Base-by-base conservation (phyloP, 2,797 vertebrate genomes). In the Leuciscus waleckii region DNA sequence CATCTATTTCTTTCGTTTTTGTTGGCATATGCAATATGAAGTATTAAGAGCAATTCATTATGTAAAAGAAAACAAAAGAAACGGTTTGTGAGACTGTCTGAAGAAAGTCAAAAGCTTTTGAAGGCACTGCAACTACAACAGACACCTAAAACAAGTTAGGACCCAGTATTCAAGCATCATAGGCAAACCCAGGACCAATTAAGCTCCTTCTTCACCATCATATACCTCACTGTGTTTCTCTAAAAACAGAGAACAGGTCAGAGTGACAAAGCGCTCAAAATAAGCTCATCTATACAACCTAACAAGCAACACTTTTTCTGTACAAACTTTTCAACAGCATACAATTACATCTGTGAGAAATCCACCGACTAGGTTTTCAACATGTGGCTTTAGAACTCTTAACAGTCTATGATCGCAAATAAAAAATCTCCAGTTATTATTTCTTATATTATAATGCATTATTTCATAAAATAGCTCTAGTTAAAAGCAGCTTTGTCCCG, bases 361-460 rank as follows among this genome's bases (percentile, higher is more conserved):
- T 43, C 26, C n/a, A 23, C 3, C 0, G 17, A 68, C 39, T 43
- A 17, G 14, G 19, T 32, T 46, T 70, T 19, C 41, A 61, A 56
- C 56, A 39, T 9, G 67, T 70, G 67, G 49, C 46, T 77, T 68
- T 37, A 79, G 68, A 79, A 79, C 65, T 68, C 73, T 65, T 67
- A 67, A 82, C n/a, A 63, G 54, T 54, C 58, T 63, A 35, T 23
- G 7, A 17, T 46, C 29, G 19, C 17, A 65, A 63, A 32, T 37
- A 49, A 35, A 76, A 74, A 43, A 11, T 90, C 83, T 94, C 93
- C 92, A 92, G 91, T 92, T 89, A 85, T 89, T 88, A 70, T 89
- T 89, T 88, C 87, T 90, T 83, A 79, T 79, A 69, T 86, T 84
- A 82, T 43, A 82, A 79, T 9, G 77, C 49, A 83, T 88, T 39